phyloP scores from a whole-genome alignment of 2,113 vertebrate genomes.

The Grammomys dolichurus region DNA sequence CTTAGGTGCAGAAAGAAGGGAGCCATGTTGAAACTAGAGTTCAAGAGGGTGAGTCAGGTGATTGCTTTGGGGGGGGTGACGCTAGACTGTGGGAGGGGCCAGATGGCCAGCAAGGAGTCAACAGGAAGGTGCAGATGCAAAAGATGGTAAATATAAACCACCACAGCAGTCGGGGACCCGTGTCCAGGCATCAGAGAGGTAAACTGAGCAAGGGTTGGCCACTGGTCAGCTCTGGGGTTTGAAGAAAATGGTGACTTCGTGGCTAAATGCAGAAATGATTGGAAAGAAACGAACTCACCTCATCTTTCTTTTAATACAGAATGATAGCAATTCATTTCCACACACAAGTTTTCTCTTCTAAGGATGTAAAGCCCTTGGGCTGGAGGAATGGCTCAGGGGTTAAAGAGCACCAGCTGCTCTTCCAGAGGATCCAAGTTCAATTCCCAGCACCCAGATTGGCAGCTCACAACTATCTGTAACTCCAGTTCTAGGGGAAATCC shows the following conservation, averaged over 20 bases:
- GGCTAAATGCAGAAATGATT: not conserved
- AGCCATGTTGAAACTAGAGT: not conserved
- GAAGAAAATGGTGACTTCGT: not conserved
- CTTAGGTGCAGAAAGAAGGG: not conserved
- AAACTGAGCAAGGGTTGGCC: not conserved
- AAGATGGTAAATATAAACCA: too few species aligned
- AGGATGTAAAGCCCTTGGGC: not conserved
- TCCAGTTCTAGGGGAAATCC: not conserved
- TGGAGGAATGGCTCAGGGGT: not conserved
- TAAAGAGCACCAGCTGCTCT: not conserved
- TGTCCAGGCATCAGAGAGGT: not conserved
- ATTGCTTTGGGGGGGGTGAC: not conserved
- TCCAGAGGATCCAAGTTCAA: not conserved
- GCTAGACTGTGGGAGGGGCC: not conserved
- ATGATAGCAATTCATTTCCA: not conserved
- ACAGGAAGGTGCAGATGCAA: not conserved
- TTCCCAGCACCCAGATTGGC: not conserved
- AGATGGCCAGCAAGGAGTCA: fast-evolving
- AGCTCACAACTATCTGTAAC: not conserved
- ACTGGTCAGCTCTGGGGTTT: not conserved
- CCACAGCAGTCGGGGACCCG: too few species aligned
- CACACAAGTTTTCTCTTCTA: not conserved
- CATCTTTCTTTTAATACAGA: not conserved
- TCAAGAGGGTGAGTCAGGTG: not conserved
- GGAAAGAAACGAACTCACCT: not conserved